A percentile compares a stretch with the other conserved stretches of the same genome.
Conservation (phyloP, 2,888 invertebrate species). For the Criorhina ranunculi region DNA sequence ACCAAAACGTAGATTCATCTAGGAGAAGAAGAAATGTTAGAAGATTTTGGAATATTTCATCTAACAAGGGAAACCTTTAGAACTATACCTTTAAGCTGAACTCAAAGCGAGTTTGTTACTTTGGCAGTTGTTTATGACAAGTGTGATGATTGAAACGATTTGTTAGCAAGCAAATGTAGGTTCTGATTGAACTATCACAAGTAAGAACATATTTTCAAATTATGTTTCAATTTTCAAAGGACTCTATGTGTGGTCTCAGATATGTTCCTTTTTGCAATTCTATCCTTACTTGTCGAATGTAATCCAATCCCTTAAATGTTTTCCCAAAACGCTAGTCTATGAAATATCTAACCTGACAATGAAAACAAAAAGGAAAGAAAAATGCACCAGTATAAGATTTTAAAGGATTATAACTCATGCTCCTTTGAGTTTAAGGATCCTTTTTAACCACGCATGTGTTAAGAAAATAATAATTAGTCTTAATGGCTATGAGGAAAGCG, state of each 20-base stretch:
- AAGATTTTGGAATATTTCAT: no score
- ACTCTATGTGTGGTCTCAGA: conserved; percentile 62
- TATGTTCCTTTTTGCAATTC: conserved; percentile 45
- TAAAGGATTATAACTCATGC: conserved; percentile 55
- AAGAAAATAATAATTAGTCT: conserved; percentile 69
- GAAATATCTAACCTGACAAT: conserved; percentile 39
- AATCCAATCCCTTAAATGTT: conserved; percentile 59
- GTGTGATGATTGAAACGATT: no score
- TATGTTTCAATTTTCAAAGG: conserved; percentile 3
- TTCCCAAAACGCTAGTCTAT: conserved; percentile 42
- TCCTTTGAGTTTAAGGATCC: conserved; percentile 31
- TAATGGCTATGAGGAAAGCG: conserved; percentile 49
- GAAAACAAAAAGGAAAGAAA: conserved; percentile 14
- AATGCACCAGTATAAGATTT: conserved; percentile 48
- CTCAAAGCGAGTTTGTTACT: no score
- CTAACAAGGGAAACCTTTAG: no score
- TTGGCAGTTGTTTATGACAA: no score
- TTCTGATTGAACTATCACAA: no score
- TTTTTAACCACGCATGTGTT: conserved; percentile 47
- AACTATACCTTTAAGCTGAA: no score
- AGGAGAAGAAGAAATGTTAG: no score
- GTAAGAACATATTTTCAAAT: not conserved
- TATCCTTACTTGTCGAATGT: conserved; percentile 51
- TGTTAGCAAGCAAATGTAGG: no score
- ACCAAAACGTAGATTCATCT: no score